Percentiles rank a stretch among this genome's conserved stretches.
Conservation (phyloP, 2,888 invertebrate species). For the Alviniconcha strummeri region DNA sequence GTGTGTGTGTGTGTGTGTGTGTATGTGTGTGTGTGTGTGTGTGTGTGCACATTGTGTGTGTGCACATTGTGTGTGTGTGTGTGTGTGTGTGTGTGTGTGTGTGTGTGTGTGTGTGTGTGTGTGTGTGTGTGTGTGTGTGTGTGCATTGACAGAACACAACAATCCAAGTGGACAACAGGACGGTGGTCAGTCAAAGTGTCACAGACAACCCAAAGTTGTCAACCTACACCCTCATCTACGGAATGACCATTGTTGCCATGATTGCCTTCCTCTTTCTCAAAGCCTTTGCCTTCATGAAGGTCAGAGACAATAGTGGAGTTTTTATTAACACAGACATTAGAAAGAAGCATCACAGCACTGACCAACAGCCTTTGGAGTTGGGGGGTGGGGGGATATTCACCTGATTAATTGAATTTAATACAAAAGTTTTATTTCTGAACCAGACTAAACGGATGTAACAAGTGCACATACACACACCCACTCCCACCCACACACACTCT, state of each 20-base stretch:
- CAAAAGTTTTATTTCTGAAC: too few relatives aligned
- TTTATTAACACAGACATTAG: too few relatives aligned
- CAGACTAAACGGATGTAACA: too few relatives aligned
- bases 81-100: background rate
- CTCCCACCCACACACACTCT: too few relatives aligned
- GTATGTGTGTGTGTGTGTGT: background rate
- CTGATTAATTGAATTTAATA: too few relatives aligned
- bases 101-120: too few relatives aligned
- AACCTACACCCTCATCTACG: conserved; percentile 77
- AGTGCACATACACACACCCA: too few relatives aligned
- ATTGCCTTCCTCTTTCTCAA: conserved; percentile 77
- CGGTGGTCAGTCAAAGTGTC: conserved; percentile 71
- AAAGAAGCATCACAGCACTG: too few relatives aligned
- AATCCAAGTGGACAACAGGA: conserved; percentile 48
- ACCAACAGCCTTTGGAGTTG: too few relatives aligned
- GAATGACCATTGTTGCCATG: conserved; percentile 75
- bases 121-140: too few relatives aligned
- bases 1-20: background rate
- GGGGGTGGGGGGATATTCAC: too few relatives aligned
- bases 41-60: too few relatives aligned
- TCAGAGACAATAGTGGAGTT: conserved; percentile 44
- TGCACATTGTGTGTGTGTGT: background rate
- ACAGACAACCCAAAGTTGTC: conserved; percentile 76
- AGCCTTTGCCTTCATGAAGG: conserved; percentile 77
- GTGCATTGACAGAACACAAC: conserved; percentile 52